These are phyloP conservation scores for Yoshiicerus persimilis DNA, from an alignment of 1,140 invertebrate genomes.

Conservation along the genomic window DNA sequence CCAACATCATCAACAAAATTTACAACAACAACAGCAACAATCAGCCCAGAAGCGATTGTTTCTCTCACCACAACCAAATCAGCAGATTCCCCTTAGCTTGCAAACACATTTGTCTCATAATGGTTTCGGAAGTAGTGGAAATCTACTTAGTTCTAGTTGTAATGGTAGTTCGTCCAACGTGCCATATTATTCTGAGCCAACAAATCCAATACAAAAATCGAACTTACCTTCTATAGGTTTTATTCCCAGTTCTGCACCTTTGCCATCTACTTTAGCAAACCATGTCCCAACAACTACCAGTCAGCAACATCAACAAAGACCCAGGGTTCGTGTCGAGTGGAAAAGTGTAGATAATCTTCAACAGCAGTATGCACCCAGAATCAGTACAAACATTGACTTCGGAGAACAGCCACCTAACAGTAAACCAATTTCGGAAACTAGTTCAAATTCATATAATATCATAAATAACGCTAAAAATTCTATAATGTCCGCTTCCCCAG, in stretches of 20 bases:
- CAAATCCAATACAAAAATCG: neutral
- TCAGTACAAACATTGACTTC: conserved; percentile 40
- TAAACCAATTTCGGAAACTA: neutral
- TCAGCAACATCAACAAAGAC: neutral
- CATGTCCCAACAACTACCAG: neutral
- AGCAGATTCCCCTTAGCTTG: conserved; percentile 6
- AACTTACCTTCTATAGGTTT: neutral
- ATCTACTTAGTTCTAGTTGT: neutral
- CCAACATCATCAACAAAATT: neutral
- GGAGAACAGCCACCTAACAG: conserved; percentile 11
- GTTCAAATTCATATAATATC: conserved; percentile 19
- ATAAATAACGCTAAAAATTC: neutral
- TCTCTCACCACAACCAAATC: conserved; percentile 44
- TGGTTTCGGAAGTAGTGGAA: conserved; percentile 37
- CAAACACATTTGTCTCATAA: neutral
- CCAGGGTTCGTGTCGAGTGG: conserved; percentile 44
- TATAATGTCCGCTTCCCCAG: neutral
- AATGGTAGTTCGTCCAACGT: neutral
- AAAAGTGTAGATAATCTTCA: conserved; percentile 49
- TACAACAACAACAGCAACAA: conserved; percentile 24
- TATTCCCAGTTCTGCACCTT: neutral
- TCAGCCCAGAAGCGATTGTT: conserved; percentile 35
- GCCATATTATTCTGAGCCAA: conserved; percentile 34
- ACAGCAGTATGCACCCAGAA: conserved; percentile 11
- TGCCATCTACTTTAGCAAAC: neutral